These are phyloP conservation scores for Acholoe squamosa DNA, from an alignment of 2,888 invertebrate species.

Conservation along the genomic window DNA sequence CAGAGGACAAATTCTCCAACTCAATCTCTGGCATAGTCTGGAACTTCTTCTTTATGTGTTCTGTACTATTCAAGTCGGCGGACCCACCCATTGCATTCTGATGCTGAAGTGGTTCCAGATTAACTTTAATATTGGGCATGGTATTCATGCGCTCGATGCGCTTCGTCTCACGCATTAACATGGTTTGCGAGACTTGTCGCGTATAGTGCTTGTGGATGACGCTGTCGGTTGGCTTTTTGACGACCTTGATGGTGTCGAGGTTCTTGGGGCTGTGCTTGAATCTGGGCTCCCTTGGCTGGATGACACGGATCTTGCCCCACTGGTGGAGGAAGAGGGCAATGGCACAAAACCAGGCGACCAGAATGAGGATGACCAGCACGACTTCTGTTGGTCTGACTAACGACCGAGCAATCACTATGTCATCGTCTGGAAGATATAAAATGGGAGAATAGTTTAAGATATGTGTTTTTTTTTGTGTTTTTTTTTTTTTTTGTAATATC, in stretches of 20 bases:
- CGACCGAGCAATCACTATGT: neutral
- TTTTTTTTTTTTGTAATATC: no score
- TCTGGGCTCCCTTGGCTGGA: slow-evolving; percentile 79
- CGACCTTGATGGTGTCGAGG: slow-evolving; percentile 79
- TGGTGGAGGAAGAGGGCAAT: slow-evolving; percentile 80
- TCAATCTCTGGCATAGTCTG: slow-evolving; percentile 60
- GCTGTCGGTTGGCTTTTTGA: slow-evolving; percentile 81
- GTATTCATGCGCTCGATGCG: slow-evolving; percentile 71
- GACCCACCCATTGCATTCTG: neutral
- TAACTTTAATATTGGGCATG: slow-evolving; percentile 71
- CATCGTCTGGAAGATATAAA: slow-evolving; percentile 29
- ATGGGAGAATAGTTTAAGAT: no score
- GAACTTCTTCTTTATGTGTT: slow-evolving; percentile 27
- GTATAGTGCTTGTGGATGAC: slow-evolving; percentile 82
- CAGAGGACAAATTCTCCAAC: slow-evolving; percentile 51
- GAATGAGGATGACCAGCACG: slow-evolving; percentile 66
- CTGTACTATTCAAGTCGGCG: neutral
- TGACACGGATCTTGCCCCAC: slow-evolving; percentile 81
- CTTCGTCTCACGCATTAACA: slow-evolving; percentile 69
- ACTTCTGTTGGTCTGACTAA: slow-evolving; percentile 67
- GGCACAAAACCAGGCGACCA: slow-evolving; percentile 78
- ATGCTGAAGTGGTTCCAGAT: slow-evolving; percentile 3
- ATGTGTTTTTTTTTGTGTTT: no score
- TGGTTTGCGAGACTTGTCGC: slow-evolving; percentile 67
- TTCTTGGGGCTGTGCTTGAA: slow-evolving; percentile 81